Base-by-base conservation (phyloP, 2,797 vertebrate species). In the Sebastes miniatus region DNA sequence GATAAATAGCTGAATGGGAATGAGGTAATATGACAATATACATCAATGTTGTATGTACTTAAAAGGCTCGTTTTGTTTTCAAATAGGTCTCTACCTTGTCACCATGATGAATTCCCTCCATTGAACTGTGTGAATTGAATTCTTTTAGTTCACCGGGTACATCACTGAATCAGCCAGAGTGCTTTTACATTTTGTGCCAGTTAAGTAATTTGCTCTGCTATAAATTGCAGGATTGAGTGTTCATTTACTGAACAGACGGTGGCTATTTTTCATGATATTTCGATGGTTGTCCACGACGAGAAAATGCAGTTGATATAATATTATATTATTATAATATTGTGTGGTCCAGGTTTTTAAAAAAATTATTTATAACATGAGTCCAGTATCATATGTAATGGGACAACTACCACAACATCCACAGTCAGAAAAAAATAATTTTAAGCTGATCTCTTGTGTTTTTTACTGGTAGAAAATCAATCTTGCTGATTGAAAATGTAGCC, bases 141-240 rank as follows among this genome's bases (percentile, higher is more conserved):
- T 22, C 25, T 69, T 81, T 39, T 57, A 71, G 43, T 73, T 82
- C 79, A 81, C 24, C 4, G 39, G n/a, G 32, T 77, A 27, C 66
- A 65, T 70, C 34, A 68, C 54, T 76, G 59, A 79, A 86, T 84
- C 50, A 80, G 65, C 31, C 32, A 34, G n/a, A 79, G 56, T 34
- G 76, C 62, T 69, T 79, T 69, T 62, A 68, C 68, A 64, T 84
- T 74, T 70, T 76, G 70, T 73, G 72, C 69, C 81, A 72, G 67
- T 80, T 81, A 80, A 83, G 69, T 76, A 18, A 76, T 81, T 83
- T 61, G 25, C 69, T 77, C 20, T 9, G 79, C 34, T 22, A 69
- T 86, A 80, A 77, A 84, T 85, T 36, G 86, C 56, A 56, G 52
- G 72, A 50, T 54, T 52, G 29, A 47, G 52, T 32, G 14, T 62